These are phyloP conservation scores for Chrysomela aeneicollis DNA, from an alignment of 2,888 invertebrate genomes.

Conservation along the genomic window DNA sequence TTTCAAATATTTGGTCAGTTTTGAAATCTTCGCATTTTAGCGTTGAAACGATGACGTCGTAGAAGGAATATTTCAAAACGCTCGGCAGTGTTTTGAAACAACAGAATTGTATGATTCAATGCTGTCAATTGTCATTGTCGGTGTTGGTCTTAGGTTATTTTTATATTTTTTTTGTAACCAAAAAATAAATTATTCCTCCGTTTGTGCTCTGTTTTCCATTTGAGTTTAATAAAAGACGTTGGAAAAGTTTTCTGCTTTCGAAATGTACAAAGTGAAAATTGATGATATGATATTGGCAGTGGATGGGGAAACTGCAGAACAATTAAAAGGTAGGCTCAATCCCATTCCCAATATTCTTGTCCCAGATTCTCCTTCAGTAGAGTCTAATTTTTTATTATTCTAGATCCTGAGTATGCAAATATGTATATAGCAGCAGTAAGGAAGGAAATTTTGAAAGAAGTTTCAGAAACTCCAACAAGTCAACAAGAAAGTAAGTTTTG, in stretches of 20 bases:
- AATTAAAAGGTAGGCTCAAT: conserved; percentile 13
- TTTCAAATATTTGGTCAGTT: background rate
- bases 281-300: conserved; percentile 17
- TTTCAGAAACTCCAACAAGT: background rate
- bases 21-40: conserved; percentile 4
- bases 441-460: conserved; percentile 12
- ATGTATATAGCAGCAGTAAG: conserved; percentile 17
- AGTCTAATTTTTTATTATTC: conserved; percentile 1
- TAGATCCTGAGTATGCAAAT: conserved; percentile 18
- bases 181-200: no score
- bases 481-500: background rate
- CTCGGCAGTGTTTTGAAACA: background rate
- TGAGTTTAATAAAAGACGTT: no score
- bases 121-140: background rate
- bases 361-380: background rate
- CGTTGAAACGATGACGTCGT: conserved; percentile 12
- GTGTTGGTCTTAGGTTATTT: no score
- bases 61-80: background rate
- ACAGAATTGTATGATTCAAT: background rate
- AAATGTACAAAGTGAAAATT: conserved; percentile 17
- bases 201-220: no score
- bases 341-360: conserved; percentile 1
- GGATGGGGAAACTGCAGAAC: conserved; percentile 6
- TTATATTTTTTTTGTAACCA: no score
- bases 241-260: background rate